Conservation (phyloP, 2,113 vertebrate species). For the Cairina moschata region DNA sequence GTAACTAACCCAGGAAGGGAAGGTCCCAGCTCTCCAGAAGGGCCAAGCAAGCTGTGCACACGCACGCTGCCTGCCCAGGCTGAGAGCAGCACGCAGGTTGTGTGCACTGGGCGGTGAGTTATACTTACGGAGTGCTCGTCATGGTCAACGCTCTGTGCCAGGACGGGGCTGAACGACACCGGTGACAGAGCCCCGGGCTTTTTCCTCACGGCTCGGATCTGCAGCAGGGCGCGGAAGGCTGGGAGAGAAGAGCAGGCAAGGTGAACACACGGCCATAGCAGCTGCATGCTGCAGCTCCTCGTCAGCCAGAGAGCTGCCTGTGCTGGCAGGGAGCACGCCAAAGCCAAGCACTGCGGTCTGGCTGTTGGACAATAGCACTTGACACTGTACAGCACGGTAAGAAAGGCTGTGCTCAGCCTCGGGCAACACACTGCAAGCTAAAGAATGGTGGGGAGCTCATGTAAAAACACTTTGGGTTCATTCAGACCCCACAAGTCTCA, state of each 20-base stretch:
- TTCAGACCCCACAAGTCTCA: neutral
- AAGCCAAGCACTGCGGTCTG: rapidly evolving
- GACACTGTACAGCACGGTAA: no score
- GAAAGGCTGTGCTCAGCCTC: rapidly evolving
- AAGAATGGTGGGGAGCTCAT: neutral
- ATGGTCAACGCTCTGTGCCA: conserved; percentile 95
- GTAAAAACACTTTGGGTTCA: neutral
- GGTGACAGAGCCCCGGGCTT: conserved; percentile 94
- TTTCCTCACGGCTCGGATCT: conserved; percentile 97
- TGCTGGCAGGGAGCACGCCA: neutral
- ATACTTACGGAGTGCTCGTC: conserved; percentile 93
- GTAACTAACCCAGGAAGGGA: neutral
- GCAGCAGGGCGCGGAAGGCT: conserved; percentile 97
- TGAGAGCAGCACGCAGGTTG: rapidly evolving
- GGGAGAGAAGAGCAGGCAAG: neutral
- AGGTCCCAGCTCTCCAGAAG: neutral
- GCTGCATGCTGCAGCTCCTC: neutral
- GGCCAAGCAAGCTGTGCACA: neutral
- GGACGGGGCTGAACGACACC: conserved; percentile 94
- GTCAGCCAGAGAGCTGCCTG: rapidly evolving
- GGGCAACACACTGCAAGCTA: neutral
- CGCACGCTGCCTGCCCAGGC: neutral
- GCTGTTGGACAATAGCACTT: neutral
- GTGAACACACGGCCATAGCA: neutral
- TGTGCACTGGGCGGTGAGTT: rapidly evolving